Conservation (phyloP, 2,113 vertebrate species). For the Melanerpes aurifrons region DNA sequence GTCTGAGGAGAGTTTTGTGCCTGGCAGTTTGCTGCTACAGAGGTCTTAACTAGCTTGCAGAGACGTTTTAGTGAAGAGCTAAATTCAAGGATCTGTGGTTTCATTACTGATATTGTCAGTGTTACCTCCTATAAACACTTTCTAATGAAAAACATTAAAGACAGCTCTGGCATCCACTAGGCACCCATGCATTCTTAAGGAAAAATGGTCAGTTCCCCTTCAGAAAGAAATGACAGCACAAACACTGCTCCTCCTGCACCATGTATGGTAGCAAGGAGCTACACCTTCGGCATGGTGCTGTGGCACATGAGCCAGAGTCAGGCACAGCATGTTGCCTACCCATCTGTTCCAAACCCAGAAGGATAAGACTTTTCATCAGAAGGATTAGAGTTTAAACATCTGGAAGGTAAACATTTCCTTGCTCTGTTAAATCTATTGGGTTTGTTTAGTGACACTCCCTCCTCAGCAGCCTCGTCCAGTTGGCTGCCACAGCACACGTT, state of each 20-base stretch:
- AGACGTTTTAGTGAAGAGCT: neutral
- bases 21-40: neutral
- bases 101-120: neutral
- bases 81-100: neutral
- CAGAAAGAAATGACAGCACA: neutral
- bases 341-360: neutral
- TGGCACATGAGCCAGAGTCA: neutral
- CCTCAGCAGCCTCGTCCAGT: neutral
- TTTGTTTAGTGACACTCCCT: slow-evolving; percentile 18
- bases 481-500: neutral
- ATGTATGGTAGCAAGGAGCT: accelerated
- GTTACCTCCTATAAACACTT: neutral
- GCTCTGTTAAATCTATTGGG: neutral
- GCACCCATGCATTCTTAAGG: neutral
- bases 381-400: slow-evolving; percentile 8
- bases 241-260: neutral
- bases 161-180: neutral
- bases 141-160: neutral
- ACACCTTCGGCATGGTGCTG: neutral
- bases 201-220: neutral
- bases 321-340: neutral
- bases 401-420: slow-evolving; percentile 47
- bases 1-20: neutral
- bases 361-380: neutral
- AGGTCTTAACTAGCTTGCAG: neutral